Conservation (phyloP, 2,888 invertebrate genomes). For the Mesorhabditis sp. region DNA sequence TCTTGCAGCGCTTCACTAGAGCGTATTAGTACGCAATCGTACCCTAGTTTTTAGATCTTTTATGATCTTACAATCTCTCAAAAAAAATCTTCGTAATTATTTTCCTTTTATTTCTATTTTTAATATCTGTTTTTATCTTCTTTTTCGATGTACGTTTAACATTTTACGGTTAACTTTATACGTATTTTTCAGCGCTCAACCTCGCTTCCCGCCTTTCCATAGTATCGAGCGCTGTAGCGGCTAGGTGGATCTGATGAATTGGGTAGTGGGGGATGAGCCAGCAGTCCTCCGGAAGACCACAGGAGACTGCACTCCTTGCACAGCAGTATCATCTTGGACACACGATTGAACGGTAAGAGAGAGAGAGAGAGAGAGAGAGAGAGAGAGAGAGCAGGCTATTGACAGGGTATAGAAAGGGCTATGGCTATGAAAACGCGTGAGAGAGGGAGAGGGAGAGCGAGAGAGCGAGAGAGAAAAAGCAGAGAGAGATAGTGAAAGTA, state of each 20-base stretch:
- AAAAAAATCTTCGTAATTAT: neutral
- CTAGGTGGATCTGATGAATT: neutral
- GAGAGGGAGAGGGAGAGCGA: too few species aligned
- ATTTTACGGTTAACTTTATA: neutral
- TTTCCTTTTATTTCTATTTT: constrained; percentile 3
- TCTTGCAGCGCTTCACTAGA: too few species aligned
- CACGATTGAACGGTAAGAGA: neutral
- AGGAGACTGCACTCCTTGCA: neutral
- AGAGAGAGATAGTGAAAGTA: too few species aligned
- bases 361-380: too few species aligned
- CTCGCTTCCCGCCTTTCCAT: too few species aligned
- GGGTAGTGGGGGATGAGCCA: neutral
- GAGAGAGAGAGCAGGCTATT: too few species aligned
- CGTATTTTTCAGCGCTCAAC: too few species aligned
- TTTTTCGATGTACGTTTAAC: neutral
- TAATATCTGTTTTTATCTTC: neutral
- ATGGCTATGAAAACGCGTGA: too few species aligned
- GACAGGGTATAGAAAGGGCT: too few species aligned
- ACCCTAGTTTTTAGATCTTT: neutral
- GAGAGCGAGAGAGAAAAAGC: too few species aligned
- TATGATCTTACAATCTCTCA: neutral
- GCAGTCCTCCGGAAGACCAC: neutral
- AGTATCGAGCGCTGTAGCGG: too few species aligned
- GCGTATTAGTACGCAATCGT: too few species aligned
- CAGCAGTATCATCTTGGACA: constrained; percentile 5